Conservation (phyloP, 2,888 invertebrate genomes). For the Hemicrepidius hirtus region DNA sequence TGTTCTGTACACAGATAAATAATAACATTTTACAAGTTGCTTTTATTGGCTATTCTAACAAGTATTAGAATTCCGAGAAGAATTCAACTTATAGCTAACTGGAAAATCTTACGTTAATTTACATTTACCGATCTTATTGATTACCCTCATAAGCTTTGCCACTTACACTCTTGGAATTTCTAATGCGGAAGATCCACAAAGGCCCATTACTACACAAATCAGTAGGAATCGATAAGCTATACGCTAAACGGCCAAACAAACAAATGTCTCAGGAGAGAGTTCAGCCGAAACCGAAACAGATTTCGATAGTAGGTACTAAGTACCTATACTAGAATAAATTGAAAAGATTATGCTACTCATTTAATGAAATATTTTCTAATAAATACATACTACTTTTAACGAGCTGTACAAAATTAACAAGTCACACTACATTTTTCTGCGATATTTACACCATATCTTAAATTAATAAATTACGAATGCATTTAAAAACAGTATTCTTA, state of each 20-base stretch:
- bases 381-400: too few relatives aligned
- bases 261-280: not conserved
- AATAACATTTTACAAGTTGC: too few relatives aligned
- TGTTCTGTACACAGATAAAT: too few relatives aligned
- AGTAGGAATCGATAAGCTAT: slow-evolving; percentile 2
- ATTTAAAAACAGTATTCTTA: too few relatives aligned
- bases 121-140: slow-evolving; percentile 9
- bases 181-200: not conserved
- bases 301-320: slow-evolving; percentile 17
- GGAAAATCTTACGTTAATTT: not conserved
- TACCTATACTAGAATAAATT: not conserved
- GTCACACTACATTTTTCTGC: too few relatives aligned
- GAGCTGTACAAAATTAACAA: too few relatives aligned
- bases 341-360: too few relatives aligned
- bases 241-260: slow-evolving; percentile 8
- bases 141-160: slow-evolving; percentile 1
- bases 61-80: too few relatives aligned
- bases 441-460: too few relatives aligned
- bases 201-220: not conserved
- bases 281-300: not conserved
- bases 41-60: too few relatives aligned
- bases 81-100: too few relatives aligned
- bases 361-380: not conserved
- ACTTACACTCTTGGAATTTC: slow-evolving; percentile 1
- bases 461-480: too few relatives aligned